Evolutionary conservation across 2,888 invertebrate genomes (phyloP).

Genomic region (Ectemnius cavifrons): DNA sequence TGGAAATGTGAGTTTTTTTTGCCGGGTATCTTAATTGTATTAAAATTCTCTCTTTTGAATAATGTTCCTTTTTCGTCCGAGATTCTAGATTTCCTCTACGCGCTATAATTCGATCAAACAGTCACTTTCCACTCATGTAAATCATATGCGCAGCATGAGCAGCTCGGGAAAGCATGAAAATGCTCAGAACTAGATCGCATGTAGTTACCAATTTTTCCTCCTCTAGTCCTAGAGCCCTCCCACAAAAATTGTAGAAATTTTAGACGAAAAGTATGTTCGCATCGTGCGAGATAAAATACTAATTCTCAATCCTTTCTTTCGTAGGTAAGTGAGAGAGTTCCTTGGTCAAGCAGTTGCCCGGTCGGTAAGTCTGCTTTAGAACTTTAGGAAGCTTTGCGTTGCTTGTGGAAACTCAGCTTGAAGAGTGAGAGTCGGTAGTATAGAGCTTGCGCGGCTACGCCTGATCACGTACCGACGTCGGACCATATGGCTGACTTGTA

Average conservation of each 20-base stretch:
- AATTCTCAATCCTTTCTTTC: constrained; percentile 49
- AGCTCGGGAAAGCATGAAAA: constrained; percentile 33
- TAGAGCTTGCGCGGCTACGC: constrained; percentile 9
- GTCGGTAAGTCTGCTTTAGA: constrained; percentile 57
- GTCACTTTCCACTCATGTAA: too few species aligned
- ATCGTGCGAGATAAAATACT: background rate
- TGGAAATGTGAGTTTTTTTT: background rate
- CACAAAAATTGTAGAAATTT: background rate
- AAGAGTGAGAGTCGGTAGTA: constrained; percentile 33
- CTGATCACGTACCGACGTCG: constrained; percentile 14
- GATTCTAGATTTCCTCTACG: too few species aligned
- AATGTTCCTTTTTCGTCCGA: too few species aligned
- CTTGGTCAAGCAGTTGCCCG: constrained; percentile 14
- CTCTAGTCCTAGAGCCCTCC: background rate
- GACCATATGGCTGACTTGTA: constrained; percentile 21
- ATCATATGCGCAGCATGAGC: constrained; percentile 31
- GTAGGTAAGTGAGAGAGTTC: constrained; percentile 54
- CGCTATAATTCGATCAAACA: too few species aligned
- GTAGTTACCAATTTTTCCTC: constrained; percentile 9
- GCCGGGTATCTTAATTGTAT: too few species aligned
- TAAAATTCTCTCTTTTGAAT: too few species aligned
- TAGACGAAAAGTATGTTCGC: background rate
- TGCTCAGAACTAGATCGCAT: constrained; percentile 30
- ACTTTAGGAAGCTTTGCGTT: constrained; percentile 31
- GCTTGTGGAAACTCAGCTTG: constrained; percentile 30